Base-by-base conservation (phyloP, 2,113 vertebrate genomes). In the Passer montanus region DNA sequence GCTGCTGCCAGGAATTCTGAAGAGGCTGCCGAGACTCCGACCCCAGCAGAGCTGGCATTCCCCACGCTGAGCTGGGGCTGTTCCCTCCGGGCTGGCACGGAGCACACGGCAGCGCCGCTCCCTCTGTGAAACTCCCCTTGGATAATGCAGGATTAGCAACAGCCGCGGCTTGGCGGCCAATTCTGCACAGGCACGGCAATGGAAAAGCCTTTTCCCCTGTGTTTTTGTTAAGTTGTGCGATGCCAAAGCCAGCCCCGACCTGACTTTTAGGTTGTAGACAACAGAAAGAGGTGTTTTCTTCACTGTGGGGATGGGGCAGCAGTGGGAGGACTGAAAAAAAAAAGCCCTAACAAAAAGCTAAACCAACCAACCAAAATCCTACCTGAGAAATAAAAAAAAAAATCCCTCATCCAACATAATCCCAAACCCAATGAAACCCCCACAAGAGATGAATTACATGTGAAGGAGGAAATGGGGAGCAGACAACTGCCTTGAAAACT, bases 171-270 rank as follows among this genome's bases (percentile, higher is more conserved):
- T 35, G 73, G 9, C 0, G 0, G 69, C 63, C 37, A 63, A 66
- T 50, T 35, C 74, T 26, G 26, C 20, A 1, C 1, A 2, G 56
- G 27, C 7, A 23, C 0, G 16, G 1, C 0, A 7, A 20, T 7
- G 21, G 41, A 79, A 91, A 89, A 72, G 50, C 55, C 31, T 73
- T 30, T 46, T 31, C 73, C 43, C 35, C 18, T 3, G 1, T 11
- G 41, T 11, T 84, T 50, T 50, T n/a, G 13, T 28, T 41, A 37
- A 37, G 15, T 28, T 21, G 6, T 2, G 4, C 9, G 33, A 39
- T 50, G 69, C 64, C 55, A 63, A 49, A 62, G 5, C 15, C 50
- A 10, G 35, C 17, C 37, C 31, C 3, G 4, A n/a, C 10, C 12
- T 3, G 22, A 10, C 31, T 33, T 21, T 21, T 2, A 43, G 7